Evolutionary conservation across 2,888 invertebrate species (phyloP), one percentile per base, ranked within the genome.

Genomic region (Malthinus flaveolus): DNA sequence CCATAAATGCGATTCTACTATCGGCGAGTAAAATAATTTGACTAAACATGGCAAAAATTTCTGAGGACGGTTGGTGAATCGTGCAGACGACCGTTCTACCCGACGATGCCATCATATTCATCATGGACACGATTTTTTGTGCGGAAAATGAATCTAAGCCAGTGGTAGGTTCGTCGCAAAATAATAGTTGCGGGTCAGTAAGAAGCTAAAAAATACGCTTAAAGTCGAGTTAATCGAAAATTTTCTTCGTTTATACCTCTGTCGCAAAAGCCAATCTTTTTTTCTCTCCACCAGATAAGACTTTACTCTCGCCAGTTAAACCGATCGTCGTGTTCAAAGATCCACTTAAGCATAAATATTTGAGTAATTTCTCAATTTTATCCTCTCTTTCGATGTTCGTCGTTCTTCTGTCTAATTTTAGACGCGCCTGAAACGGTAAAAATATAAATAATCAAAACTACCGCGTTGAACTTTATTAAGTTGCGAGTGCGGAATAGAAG

Each of bases 81-180:
- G 96, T 96, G 74, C 94, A 94, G 53, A 96, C 81, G 34, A 97
- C 88, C 0, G 95, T 94, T 78, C 91, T 91, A 11, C 93, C 93
- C 65, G 86, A 85, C 1, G 83, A 83, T 0, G 91, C 87, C 74
- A 90, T 86, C 61, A 82, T 80, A 31, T 87, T 85, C 70, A 93
- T 83, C 49, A 90, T 83, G 5, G 83, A 81, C 54, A 92, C 87
- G 55, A 97, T 81, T 73, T 90, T 92, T 73, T 90, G 90, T 0
- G 97, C 97, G 73, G 95, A 95, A 71, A 88, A 95, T 0, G 95
- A 93, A 76, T 98, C 97, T 54, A 91, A 76, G 0, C 97, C 95
- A 0, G 96, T 96, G 0, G 97, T 97, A 6, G 97, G 97, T 74
- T 98, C 97, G 72, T 98, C 97, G 74, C 95, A 93, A 79, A 97